phyloP scores from a whole-genome alignment of 2,797 vertebrate genomes.

The Sebastes umbrosus region DNA sequence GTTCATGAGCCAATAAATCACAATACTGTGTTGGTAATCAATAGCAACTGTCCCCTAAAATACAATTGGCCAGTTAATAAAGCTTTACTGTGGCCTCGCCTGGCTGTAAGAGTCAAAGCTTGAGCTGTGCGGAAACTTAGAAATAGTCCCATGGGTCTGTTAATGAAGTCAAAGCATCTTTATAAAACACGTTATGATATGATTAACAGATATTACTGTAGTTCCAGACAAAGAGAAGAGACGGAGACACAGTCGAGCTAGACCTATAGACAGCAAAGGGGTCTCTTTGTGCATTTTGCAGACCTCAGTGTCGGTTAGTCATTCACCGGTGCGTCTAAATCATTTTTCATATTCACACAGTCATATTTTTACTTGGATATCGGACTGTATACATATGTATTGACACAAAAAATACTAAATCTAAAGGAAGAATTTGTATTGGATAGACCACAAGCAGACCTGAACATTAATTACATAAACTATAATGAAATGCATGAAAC shows the following conservation, averaged over 20 bases:
- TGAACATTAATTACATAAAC: not conserved
- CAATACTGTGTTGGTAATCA: constrained; percentile 30
- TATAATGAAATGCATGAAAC: not conserved
- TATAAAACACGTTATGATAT: not conserved
- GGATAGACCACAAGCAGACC: not conserved
- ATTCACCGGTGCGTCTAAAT: not conserved
- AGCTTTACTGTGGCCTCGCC: not conserved
- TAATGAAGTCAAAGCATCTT: not conserved
- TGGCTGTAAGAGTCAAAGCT: not conserved
- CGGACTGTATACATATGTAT: not conserved
- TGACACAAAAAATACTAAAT: not conserved
- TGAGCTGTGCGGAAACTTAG: not conserved
- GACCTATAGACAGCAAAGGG: not conserved
- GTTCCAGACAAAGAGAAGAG: not conserved
- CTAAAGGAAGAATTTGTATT: not conserved
- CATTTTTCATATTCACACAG: not conserved
- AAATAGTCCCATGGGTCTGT: not conserved
- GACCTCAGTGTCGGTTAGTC: not conserved
- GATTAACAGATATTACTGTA: not conserved
- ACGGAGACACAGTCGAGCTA: not conserved
- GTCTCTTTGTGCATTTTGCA: not conserved
- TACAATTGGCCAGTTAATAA: constrained; percentile 7
- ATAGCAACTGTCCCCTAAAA: constrained; percentile 34
- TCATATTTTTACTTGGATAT: not conserved
- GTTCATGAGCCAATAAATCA: constrained; percentile 30